phyloP scores from a whole-genome alignment of 2,797 vertebrate genomes.

The Myioborus melanocephalus region DNA sequence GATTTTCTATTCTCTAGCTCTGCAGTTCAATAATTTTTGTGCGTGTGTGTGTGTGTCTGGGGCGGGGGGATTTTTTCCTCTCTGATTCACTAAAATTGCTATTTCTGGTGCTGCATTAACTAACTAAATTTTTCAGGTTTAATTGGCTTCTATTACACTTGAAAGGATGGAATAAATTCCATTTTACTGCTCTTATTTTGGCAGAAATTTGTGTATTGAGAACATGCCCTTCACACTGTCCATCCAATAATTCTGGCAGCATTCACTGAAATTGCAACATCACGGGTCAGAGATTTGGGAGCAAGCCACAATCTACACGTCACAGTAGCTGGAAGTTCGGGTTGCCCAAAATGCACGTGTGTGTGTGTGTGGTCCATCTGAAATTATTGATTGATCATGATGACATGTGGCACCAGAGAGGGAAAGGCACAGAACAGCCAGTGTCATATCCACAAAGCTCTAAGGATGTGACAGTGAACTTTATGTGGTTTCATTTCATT shows the following conservation, averaged over 20 bases:
- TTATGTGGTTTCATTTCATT: not conserved
- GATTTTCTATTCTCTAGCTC: not conserved
- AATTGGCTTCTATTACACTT: not conserved
- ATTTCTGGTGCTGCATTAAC: not conserved
- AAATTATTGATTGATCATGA: not conserved
- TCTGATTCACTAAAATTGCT: not conserved
- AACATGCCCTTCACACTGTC: not conserved
- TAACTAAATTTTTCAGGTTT: not conserved
- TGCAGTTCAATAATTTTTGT: not conserved
- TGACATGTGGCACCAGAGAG: not conserved
- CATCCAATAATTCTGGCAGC: not conserved
- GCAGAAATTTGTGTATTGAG: not conserved
- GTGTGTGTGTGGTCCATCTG: not conserved
- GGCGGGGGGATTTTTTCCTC: fast-evolving
- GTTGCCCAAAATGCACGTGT: not conserved
- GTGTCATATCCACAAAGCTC: not conserved
- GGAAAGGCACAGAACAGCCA: not conserved
- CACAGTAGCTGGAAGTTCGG: not conserved
- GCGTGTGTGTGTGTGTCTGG: too few species aligned
- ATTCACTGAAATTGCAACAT: not conserved
- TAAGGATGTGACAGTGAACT: not conserved
- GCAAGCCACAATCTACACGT: not conserved
- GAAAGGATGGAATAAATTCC: not conserved
- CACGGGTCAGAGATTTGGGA: not conserved
- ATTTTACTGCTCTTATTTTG: not conserved